Evolutionary conservation across 2,797 vertebrate genomes (phyloP), one percentile per base, ranked within the genome.

Genomic region (Acomys russatus): DNA sequence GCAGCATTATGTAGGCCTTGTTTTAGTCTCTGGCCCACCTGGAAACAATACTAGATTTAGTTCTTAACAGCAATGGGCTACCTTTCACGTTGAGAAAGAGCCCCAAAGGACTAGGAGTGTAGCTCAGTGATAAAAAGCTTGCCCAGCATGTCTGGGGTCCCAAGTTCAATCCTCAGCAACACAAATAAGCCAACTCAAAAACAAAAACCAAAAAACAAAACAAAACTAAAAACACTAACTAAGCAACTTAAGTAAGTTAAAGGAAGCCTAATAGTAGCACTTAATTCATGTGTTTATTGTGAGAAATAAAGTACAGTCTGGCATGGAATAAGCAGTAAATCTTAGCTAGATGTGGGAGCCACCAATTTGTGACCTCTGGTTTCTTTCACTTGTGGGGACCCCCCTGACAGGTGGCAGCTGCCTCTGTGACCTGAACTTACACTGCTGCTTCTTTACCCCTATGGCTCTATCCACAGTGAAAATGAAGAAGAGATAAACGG

Each of bases 251-350:
- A 63, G 49, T 22, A 49, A 77, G 61, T 33, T 23, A 49, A 88
- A 94, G 90, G 28, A 68, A 6, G 3, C 56, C 44, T 76, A 79
- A 30, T 86, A 59, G 25, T 87, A 44, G n/a, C 76, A 66, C 71
- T 76, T 92, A 64, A 64, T 80, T 59, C 30, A n/a, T 71, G 56
- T 12, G 70, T 18, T 90, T 93, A 84, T 35, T 88, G 22, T 66
- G 71, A 96, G 44, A 83, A 94, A 92, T 87, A 30, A 84, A 49
- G 23, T 28, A 71, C 22, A 25, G 73, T 61, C 71, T 92, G 71
- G 11, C 18, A 20, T 25, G 8, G 68, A 56, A 25, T 59, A 83
- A 76, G 56, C 22, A 78, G 0, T 49, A 82, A 28, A 89, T 70
- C 66, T 94, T 80, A 89, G 33, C n/a, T 61, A 12, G 22, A 44